Conservation (phyloP, 2,888 invertebrate species). For the Ctenicera cuprea region DNA sequence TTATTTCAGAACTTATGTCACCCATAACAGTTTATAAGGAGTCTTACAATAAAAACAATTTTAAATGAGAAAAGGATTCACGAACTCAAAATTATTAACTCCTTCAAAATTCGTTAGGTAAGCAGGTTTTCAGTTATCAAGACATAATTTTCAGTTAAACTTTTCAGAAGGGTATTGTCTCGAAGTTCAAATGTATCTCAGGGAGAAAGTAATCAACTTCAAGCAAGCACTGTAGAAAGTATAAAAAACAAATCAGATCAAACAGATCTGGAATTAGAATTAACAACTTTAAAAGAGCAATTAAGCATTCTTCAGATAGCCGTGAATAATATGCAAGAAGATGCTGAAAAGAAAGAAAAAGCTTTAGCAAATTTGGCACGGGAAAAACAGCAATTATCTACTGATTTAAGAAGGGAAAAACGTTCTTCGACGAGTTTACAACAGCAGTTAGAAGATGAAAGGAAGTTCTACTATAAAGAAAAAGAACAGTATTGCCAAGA, state of each 20-base stretch:
- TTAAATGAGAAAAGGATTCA: slow-evolving; percentile 63
- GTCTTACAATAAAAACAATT: not conserved
- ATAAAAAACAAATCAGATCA: not conserved
- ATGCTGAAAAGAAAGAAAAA: slow-evolving; percentile 72
- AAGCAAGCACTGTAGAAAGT: slow-evolving; percentile 3
- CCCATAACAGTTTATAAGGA: no score
- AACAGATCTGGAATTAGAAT: slow-evolving; percentile 62
- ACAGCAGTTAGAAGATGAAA: slow-evolving; percentile 76
- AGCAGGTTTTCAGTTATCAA: slow-evolving; percentile 30
- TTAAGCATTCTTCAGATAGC: slow-evolving; percentile 72
- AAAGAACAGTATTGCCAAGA: slow-evolving; percentile 75
- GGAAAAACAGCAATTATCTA: slow-evolving; percentile 74
- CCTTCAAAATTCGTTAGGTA: slow-evolving; percentile 65
- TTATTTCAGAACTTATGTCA: no score
- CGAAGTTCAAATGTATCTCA: slow-evolving; percentile 55
- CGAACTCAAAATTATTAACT: slow-evolving; percentile 61
- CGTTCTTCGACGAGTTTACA: slow-evolving; percentile 73
- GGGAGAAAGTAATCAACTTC: slow-evolving; percentile 40
- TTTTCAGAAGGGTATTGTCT: slow-evolving; percentile 62
- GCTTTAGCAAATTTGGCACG: slow-evolving; percentile 72
- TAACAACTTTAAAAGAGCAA: slow-evolving; percentile 68
- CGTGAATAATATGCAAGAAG: slow-evolving; percentile 71
- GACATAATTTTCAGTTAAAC: not conserved
- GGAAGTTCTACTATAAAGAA: slow-evolving; percentile 75
- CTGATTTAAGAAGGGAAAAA: slow-evolving; percentile 73